These are phyloP conservation scores for Pseudococcus viburni DNA, from an alignment of 2,888 invertebrate species.

Conservation along the genomic window DNA sequence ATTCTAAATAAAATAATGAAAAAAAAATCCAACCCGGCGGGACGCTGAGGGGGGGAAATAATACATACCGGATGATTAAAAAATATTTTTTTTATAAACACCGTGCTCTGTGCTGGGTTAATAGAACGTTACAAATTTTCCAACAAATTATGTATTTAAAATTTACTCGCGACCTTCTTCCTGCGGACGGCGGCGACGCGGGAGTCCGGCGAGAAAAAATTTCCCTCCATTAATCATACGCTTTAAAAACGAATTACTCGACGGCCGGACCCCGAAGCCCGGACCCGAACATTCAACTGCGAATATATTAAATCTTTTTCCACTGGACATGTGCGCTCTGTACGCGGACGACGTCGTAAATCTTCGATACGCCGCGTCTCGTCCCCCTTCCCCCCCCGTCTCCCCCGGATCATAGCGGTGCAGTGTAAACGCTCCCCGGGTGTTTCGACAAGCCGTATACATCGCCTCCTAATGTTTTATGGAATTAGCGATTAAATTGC, in stretches of 20 bases:
- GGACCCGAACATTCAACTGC: conserved; percentile 30
- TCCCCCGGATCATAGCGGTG: not conserved
- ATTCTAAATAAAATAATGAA: conserved; percentile 50
- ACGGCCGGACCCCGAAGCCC: not conserved
- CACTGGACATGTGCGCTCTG: conserved; percentile 44
- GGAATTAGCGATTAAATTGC: conserved; percentile 61
- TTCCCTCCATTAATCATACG: conserved; percentile 43
- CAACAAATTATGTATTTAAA: not conserved
- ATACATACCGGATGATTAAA: not conserved
- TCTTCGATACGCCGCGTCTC: conserved; percentile 13
- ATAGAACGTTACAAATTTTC: not conserved
- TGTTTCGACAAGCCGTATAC: conserved; percentile 59
- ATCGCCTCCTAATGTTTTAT: conserved; percentile 46
- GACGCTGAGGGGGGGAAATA: too few relatives aligned
- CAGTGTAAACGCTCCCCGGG: conserved; percentile 49
- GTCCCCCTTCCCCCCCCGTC: not conserved
- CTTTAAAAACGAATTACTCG: conserved; percentile 53
- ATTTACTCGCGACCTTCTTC: not conserved
- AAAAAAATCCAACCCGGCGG: not conserved
- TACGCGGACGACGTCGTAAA: conserved; percentile 55
- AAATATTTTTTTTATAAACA: not conserved
- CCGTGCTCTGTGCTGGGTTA: too few relatives aligned
- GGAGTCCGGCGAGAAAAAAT: not conserved
- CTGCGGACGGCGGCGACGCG: not conserved
- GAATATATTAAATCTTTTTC: conserved; percentile 49